These are phyloP conservation scores for Melanerpes formicivorus DNA, from an alignment of 2,113 vertebrate species.

Conservation along the genomic window DNA sequence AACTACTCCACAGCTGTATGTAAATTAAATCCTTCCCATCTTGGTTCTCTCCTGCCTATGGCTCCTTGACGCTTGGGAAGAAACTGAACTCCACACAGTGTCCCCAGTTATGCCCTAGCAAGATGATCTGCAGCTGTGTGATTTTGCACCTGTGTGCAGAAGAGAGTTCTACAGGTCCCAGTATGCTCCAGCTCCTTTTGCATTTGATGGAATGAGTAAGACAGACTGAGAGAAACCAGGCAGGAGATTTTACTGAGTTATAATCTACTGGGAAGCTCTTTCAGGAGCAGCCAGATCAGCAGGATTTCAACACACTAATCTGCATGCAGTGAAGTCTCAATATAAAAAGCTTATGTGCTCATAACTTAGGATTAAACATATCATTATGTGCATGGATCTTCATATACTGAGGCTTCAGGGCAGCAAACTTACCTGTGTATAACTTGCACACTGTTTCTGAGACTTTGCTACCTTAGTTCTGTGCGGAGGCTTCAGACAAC, in stretches of 20 bases:
- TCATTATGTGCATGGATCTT: not conserved
- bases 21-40: not conserved
- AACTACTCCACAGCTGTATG: not conserved
- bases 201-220: not conserved
- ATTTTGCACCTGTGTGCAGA: too few species aligned
- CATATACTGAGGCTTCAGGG: not conserved
- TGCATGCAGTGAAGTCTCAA: not conserved
- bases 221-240: not conserved
- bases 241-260: not conserved
- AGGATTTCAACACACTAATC: not conserved
- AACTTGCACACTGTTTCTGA: not conserved
- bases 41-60: not conserved
- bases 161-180: not conserved
- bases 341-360: not conserved
- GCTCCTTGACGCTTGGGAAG: not conserved
- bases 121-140: not conserved
- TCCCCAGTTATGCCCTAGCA: not conserved
- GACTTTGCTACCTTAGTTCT: not conserved
- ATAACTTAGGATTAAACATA: conserved; percentile 9
- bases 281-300: not conserved
- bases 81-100: not conserved
- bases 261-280: not conserved
- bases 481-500: not conserved
- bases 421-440: not conserved
- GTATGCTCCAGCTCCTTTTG: not conserved